Percentiles rank a stretch among this genome's conserved stretches.
These are phyloP conservation scores for Nomada hirtipes DNA, from an alignment of 2,888 invertebrate species.

Conservation along the genomic window DNA sequence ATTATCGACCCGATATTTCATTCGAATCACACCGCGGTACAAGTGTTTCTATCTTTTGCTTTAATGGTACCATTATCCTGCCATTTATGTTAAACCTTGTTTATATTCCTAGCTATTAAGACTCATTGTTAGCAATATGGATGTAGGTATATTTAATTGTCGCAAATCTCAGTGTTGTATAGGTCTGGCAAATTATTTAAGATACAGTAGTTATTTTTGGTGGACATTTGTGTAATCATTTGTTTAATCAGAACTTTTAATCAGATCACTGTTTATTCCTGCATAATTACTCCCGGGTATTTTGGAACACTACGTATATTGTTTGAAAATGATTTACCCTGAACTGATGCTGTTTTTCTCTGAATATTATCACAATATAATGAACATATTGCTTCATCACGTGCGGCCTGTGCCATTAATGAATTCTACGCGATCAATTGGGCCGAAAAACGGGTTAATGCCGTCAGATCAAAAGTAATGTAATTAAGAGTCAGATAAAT, in stretches of 20 bases:
- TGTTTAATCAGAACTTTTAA: too few species aligned
- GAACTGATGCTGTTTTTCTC: background rate
- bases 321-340: background rate
- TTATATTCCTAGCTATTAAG: too few species aligned
- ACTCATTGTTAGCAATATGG: too few species aligned
- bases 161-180: too few species aligned
- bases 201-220: too few species aligned
- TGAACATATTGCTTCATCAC: constrained; percentile 11
- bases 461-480: background rate
- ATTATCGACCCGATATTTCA: background rate
- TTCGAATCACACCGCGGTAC: background rate
- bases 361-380: background rate
- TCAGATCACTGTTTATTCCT: too few species aligned
- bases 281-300: background rate
- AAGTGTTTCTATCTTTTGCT: background rate
- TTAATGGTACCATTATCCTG: background rate
- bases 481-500: constrained; percentile 7
- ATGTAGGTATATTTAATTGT: too few species aligned
- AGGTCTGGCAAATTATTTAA: too few species aligned
- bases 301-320: background rate
- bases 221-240: too few species aligned
- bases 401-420: constrained; percentile 2
- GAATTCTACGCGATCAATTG: background rate
- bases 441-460: constrained; percentile 20
- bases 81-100: too few species aligned